phyloP scores from a whole-genome alignment of 2,797 vertebrate genomes.

The Diplodus sargus region DNA sequence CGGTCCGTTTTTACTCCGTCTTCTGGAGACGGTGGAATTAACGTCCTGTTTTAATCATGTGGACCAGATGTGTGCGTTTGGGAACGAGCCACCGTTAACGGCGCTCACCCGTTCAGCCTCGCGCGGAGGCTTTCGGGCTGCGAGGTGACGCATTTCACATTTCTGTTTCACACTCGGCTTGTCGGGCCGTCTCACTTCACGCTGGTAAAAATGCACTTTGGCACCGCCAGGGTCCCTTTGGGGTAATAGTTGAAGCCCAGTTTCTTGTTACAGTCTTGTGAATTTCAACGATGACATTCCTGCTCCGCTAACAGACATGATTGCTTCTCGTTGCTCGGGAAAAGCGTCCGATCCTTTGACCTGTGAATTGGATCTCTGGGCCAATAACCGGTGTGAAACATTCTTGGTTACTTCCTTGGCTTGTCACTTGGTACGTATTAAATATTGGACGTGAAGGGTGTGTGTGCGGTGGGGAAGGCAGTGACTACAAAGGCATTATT shows the following conservation, averaged over 20 bases:
- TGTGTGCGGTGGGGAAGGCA: constrained; percentile 48
- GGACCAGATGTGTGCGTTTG: constrained; percentile 74
- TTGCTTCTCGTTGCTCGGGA: constrained; percentile 57
- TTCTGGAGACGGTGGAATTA: constrained; percentile 65
- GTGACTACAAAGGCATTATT: constrained; percentile 79
- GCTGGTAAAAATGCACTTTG: constrained; percentile 62
- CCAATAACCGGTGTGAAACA: constrained; percentile 74
- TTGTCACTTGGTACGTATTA: constrained; percentile 79
- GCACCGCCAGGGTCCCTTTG: constrained; percentile 45
- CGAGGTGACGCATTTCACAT: constrained; percentile 64
- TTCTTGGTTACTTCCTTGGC: constrained; percentile 80
- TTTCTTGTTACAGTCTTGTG: constrained; percentile 64
- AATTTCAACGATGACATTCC: constrained; percentile 74
- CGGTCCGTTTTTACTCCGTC: constrained; percentile 27
- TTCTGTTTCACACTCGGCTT: constrained; percentile 54
- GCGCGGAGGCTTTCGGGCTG: constrained; percentile 29
- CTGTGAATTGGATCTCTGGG: constrained; percentile 71
- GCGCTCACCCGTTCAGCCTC: constrained; percentile 43
- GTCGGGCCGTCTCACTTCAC: constrained; percentile 29
- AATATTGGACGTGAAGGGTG: constrained; percentile 68
- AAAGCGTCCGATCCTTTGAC: constrained; percentile 68
- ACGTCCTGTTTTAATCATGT: constrained; percentile 66
- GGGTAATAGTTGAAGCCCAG: constrained; percentile 44
- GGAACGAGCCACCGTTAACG: constrained; percentile 60
- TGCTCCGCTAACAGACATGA: constrained; percentile 56